Conservation (phyloP, 2,113 vertebrate species). For the Leucopsar rothschildi region DNA sequence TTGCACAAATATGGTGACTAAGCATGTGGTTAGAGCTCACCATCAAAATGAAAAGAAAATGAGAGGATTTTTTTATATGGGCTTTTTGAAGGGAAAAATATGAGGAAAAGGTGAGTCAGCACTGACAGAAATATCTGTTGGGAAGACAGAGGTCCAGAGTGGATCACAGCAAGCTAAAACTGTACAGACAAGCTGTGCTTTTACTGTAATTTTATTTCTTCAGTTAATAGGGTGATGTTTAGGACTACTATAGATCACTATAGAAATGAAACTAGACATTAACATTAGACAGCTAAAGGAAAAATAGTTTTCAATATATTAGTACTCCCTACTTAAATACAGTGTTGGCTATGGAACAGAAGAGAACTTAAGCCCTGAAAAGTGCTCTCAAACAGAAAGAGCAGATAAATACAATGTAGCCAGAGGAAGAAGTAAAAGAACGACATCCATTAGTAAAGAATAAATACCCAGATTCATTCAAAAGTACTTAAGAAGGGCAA, state of each 20-base stretch:
- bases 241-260: not conserved
- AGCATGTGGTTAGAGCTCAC: not conserved
- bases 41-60: not conserved
- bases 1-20: not conserved
- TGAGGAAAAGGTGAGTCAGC: not conserved
- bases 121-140: not conserved
- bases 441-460: not conserved
- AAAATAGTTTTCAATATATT: not conserved
- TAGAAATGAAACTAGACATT: not conserved
- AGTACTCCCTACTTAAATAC: not conserved
- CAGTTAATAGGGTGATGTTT: not conserved
- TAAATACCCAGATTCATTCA: not conserved
- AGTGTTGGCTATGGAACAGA: not conserved
- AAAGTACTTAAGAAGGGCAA: not conserved
- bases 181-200: not conserved
- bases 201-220: not conserved
- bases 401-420: not conserved
- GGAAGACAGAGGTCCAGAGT: not conserved
- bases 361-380: not conserved
- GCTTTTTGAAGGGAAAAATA: not conserved
- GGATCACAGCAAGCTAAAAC: not conserved
- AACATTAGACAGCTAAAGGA: not conserved
- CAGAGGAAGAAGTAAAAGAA: not conserved
- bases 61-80: rapidly evolving
- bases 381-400: not conserved